phyloP scores from a whole-genome alignment of 2,888 invertebrate genomes.

The Patella ulyssiponensis region DNA sequence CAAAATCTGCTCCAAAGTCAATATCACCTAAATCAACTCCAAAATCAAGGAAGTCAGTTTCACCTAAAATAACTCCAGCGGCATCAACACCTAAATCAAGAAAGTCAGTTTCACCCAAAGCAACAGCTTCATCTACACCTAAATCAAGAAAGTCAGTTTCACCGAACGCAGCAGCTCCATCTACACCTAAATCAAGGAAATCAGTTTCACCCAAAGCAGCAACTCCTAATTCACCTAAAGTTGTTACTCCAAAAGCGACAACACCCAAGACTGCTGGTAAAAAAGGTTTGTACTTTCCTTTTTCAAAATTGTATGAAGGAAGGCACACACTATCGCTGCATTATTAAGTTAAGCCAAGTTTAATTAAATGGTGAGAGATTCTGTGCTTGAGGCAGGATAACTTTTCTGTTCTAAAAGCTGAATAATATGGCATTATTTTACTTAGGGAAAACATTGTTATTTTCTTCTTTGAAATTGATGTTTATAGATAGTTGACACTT shows the following conservation, averaged over 20 bases:
- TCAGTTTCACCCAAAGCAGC: constrained; percentile 13
- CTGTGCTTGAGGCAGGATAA: too few relatives aligned
- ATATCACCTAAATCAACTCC: constrained; percentile 17
- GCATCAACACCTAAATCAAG: constrained; percentile 20
- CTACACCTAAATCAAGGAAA: constrained; percentile 20
- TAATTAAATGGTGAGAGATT: too few relatives aligned
- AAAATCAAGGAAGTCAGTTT: constrained; percentile 14
- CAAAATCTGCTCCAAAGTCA: constrained; percentile 29
- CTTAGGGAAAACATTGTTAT: too few relatives aligned
- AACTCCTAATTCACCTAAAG: neutral
- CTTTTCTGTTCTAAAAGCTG: too few relatives aligned
- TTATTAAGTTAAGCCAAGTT: too few relatives aligned
- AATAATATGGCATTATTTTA: too few relatives aligned
- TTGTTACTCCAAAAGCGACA: neutral
- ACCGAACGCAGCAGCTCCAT: neutral
- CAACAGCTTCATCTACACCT: neutral
- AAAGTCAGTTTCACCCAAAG: constrained; percentile 14
- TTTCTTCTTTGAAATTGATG: too few relatives aligned
- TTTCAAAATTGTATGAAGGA: too few relatives aligned
- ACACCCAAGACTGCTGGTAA: too few relatives aligned
- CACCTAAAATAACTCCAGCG: constrained; percentile 18
- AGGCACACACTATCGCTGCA: too few relatives aligned
- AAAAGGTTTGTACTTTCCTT: too few relatives aligned
- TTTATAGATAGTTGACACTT: too few relatives aligned
- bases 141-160: neutral